phyloP scores from a whole-genome alignment of 2,797 vertebrate genomes.

The Manis pentadactyla region DNA sequence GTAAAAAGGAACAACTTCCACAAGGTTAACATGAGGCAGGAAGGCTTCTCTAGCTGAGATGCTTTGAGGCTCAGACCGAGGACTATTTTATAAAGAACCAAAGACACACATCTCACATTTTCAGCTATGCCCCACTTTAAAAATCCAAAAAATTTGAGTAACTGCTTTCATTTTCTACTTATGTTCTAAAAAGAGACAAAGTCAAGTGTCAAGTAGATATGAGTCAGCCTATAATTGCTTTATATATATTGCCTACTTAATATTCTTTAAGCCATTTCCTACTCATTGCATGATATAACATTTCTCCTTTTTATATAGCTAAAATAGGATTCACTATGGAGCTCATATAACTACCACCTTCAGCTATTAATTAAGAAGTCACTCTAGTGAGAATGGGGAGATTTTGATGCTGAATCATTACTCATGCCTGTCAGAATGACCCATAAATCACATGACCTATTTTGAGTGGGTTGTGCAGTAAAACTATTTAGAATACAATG shows the following conservation, averaged over 20 bases:
- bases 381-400: not conserved
- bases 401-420: not conserved
- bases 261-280: not conserved
- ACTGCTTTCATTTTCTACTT: constrained; percentile 21
- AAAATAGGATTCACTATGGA: not conserved
- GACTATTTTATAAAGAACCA: not conserved
- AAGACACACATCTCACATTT: not conserved
- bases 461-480: not conserved
- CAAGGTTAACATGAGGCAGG: not conserved
- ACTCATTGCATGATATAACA: not conserved
- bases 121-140: not conserved
- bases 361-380: not conserved
- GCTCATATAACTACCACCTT: not conserved
- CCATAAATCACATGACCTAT: not conserved
- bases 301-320: constrained; percentile 21
- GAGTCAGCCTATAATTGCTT: constrained; percentile 63
- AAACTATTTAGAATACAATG: not conserved
- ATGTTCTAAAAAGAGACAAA: constrained; percentile 4
- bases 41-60: not conserved
- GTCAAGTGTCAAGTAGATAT: not conserved
- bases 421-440: not conserved
- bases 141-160: not conserved
- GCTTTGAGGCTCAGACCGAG: not conserved
- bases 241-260: constrained; percentile 28
- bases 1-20: not conserved